phyloP scores from a whole-genome alignment of 2,888 invertebrate genomes.

The Lasioglossum leucozonium region DNA sequence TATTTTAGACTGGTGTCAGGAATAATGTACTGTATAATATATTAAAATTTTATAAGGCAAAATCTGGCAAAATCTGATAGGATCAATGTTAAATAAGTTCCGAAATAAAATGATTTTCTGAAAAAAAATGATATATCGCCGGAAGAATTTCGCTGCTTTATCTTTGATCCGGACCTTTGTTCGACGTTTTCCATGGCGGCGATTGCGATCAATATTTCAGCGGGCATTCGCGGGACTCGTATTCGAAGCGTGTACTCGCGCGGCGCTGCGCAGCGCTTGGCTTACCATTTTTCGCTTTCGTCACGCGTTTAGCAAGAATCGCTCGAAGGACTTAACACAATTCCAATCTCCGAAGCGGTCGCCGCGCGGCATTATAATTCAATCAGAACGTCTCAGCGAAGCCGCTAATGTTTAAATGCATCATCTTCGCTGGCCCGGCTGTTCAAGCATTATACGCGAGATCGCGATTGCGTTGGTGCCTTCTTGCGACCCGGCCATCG shows the following conservation, averaged over 20 bases:
- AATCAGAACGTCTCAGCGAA: conserved; percentile 30
- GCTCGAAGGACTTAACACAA: conserved; percentile 2
- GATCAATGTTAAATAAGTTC: too few relatives aligned
- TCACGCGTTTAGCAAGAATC: conserved; percentile 25
- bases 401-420: conserved; percentile 54
- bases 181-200: conserved; percentile 6
- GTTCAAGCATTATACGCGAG: conserved; percentile 49
- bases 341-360: conserved; percentile 12
- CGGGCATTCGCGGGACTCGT: conserved; percentile 13
- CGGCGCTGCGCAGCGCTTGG: neutral
- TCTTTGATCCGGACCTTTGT: neutral
- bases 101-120: too few relatives aligned
- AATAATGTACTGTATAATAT: too few relatives aligned
- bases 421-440: conserved; percentile 16
- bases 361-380: conserved; percentile 39
- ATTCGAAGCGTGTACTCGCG: neutral
- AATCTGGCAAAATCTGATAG: too few relatives aligned
- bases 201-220: neutral
- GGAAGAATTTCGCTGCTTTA: neutral
- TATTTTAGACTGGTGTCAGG: too few relatives aligned
- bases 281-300: conserved; percentile 15
- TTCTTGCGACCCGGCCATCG: conserved; percentile 55
- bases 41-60: too few relatives aligned
- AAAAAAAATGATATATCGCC: too few relatives aligned
- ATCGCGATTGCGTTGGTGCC: conserved; percentile 64